Base-by-base conservation (phyloP, 2,888 invertebrate genomes). In the Yponomeuta evonymella region DNA sequence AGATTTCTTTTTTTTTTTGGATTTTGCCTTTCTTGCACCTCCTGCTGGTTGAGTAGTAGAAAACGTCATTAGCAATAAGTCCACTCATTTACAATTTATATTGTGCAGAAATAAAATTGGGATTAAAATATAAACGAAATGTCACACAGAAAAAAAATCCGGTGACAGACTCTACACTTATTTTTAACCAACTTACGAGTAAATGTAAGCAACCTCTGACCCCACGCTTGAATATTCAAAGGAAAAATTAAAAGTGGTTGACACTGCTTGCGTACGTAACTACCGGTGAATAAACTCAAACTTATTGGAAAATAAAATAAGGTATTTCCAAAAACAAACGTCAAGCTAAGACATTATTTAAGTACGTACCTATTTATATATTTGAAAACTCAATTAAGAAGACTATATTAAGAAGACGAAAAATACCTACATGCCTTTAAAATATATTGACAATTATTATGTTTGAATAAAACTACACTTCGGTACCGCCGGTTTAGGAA, bases 211-310 rank as follows among this genome's bases (percentile, higher is more conserved):
- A 75, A 83, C 82, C 84, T 77, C 67, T 77, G 74, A 83, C 83
- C 84, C 74, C 74, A 69, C 64, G 80, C 84, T 85, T 86, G 79
- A 85, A 88, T 88, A 85, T 82, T 78, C 79, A 84, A 73, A 73
- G 76, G 69, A 77, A 43, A 79, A 75, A 75, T 72, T 75, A 69
- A 48, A 71, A 30, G 64, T 69, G 36, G 33, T 51, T 48, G 63
- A 71, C 62, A 58, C 30, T 36, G 62, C 36, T 48, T 36, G 67
- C 63, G 43, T 43, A 43, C 43, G 8, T 43, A 43, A 3, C 63
- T 70, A 36, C 48, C 68, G 63, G 71, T 71, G 58, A 71, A 71
- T 69, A 71, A 64, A 71, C 71, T 71, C 12, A 0, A n/a, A 43
- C n/a, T 36, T 65, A n/a, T 43, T 36, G n/a, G 8, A 67, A 36